Evolutionary conservation across 2,888 invertebrate species (phyloP), one percentile per base, ranked within the genome.

Genomic region (Aphidius colemani): DNA sequence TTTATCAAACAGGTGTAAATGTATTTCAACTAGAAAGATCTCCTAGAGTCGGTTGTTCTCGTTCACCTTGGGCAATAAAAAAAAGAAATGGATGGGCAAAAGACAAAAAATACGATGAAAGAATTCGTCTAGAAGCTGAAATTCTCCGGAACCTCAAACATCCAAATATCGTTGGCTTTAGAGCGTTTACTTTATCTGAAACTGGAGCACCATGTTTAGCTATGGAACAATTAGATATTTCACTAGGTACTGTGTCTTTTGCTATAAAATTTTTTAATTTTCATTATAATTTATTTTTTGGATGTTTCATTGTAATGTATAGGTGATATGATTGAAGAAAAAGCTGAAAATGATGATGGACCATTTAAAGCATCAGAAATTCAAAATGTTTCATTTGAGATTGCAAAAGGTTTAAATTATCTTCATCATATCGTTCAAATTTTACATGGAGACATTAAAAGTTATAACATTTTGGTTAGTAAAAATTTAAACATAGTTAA

Each of bases 41-140:
- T 0, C 92, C 93, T 0, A 84, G 85, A 70, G 85, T 86, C 1
- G 89, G 90, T 7, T 85, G 87, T 71, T 81, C 85, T 0, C 85
- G 88, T n/a, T 94, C 94, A 0, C 94, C 94, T 0, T 94, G 94
- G 94, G 94, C 94, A 0, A 84, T 95, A 0, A 95, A 95, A 77
- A 90, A 91, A 81, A 78, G 93, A 1, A 87, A 86, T 70, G 85
- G 84, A 13, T 85, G 85, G 70, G 69, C 68, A 2, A 72, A 73
- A 53, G 80, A 76, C 67, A 71, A 83, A 0, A 84, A 83, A 68
- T 84, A 85, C 3, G 80, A 81, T 57, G 83, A 86, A 18, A 86
- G 93, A 1, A 83, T 94, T 49, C 83, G 86, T 66, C 84, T 85
- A 0, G 95, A 95, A 81, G 94, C 93, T 0, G 86, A 89, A 18